A percentile compares a stretch with the other conserved stretches of the same genome.
phyloP scores from a whole-genome alignment of 2,888 invertebrate genomes.

The Caenorhabditis angaria region DNA sequence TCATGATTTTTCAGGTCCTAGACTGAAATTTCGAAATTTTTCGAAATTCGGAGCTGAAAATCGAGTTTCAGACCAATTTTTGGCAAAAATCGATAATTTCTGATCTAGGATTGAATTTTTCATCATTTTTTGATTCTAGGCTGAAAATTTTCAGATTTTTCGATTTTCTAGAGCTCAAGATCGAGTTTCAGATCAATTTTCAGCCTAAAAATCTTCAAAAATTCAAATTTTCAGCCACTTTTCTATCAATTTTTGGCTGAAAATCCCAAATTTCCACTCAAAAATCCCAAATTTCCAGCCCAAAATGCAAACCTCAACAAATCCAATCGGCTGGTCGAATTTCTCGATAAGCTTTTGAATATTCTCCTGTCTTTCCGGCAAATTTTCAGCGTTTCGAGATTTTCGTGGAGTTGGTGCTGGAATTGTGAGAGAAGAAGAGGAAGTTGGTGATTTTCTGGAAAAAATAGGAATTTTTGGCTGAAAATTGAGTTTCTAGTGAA shows the following conservation, averaged over 20 bases:
- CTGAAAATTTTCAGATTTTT: too few species aligned
- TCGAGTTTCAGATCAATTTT: too few species aligned
- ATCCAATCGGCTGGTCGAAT: slow-evolving; percentile 34
- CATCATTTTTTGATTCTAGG: too few species aligned
- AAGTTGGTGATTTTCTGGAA: background rate
- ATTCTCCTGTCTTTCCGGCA: slow-evolving; percentile 7
- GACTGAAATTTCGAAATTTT: background rate
- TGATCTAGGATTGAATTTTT: too few species aligned
- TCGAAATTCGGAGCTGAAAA: slow-evolving; percentile 16
- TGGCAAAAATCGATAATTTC: background rate
- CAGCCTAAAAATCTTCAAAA: too few species aligned
- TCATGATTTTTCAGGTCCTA: too few species aligned
- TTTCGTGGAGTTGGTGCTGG: background rate
- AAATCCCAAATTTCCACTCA: too few species aligned
- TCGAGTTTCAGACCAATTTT: slow-evolving; percentile 17
- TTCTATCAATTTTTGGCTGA: too few species aligned
- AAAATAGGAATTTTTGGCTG: background rate
- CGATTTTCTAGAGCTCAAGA: too few species aligned
- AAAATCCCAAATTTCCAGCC: too few species aligned
- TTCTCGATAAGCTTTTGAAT: slow-evolving; percentile 40
- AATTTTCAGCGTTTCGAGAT: background rate
- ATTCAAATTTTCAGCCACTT: too few species aligned
- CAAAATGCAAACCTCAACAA: slow-evolving; percentile 12
- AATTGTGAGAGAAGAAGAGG: slow-evolving; percentile 16
- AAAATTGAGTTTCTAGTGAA: slow-evolving; percentile 21